phyloP scores from a whole-genome alignment of 2,797 vertebrate genomes.

The Labeo calbasu region DNA sequence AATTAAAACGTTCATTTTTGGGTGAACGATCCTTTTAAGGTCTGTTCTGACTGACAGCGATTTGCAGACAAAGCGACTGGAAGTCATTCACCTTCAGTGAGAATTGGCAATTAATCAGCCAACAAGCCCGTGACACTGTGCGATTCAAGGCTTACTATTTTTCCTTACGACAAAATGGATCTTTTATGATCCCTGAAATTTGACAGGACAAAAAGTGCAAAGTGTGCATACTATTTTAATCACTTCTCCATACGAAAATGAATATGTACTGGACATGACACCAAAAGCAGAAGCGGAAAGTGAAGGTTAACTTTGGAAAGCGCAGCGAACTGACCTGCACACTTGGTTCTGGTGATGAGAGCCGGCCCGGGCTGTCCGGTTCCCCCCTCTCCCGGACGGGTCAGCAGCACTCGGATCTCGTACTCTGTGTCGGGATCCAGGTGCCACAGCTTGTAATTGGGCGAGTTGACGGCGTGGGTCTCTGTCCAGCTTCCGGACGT shows the following conservation, averaged over 20 bases:
- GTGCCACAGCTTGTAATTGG: slow-evolving; percentile 97
- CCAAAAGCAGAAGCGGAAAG: neutral
- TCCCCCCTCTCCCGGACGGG: slow-evolving; percentile 93
- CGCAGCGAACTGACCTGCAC: slow-evolving; percentile 85
- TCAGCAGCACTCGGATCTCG: slow-evolving; percentile 93
- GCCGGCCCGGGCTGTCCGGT: slow-evolving; percentile 92
- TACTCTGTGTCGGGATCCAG: slow-evolving; percentile 97
- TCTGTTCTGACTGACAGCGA: neutral
- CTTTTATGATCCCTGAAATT: neutral
- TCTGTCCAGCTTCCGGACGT: slow-evolving; percentile 95
- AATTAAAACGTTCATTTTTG: neutral
- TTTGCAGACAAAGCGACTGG: neutral
- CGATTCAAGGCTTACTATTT: neutral
- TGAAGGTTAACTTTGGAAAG: too few species aligned
- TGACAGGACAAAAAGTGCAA: neutral
- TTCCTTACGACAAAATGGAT: neutral
- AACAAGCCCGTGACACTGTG: neutral
- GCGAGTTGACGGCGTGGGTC: slow-evolving; percentile 95
- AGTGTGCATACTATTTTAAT: neutral
- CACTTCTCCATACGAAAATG: neutral
- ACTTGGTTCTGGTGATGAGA: slow-evolving; percentile 95
- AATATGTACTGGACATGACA: neutral
- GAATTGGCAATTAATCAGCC: neutral
- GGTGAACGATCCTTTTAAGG: neutral
- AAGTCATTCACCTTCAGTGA: neutral